phyloP scores from a whole-genome alignment of 2,888 invertebrate genomes.

The Athalia rosae region DNA sequence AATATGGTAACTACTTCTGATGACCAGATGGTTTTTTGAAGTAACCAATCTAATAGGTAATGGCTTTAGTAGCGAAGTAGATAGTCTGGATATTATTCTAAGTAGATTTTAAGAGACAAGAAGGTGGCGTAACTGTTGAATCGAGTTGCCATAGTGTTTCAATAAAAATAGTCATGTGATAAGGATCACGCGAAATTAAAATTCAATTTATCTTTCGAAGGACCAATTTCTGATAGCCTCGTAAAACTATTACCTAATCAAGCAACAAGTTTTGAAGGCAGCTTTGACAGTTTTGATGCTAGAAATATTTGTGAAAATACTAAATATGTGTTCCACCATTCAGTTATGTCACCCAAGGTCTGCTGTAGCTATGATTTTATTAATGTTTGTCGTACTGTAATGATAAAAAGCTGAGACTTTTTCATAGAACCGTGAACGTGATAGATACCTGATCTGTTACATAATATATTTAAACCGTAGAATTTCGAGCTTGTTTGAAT shows the following conservation, averaged over 20 bases:
- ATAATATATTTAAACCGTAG: constrained; percentile 3
- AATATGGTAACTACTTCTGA: constrained; percentile 26
- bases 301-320: too few species aligned
- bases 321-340: too few species aligned
- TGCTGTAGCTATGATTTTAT: constrained; percentile 1
- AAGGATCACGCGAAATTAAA: too few species aligned
- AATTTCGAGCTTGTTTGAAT: constrained; percentile 28
- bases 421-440: constrained; percentile 11
- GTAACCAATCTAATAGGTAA: constrained; percentile 33
- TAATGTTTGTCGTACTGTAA: constrained; percentile 7
- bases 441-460: background rate
- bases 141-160: background rate
- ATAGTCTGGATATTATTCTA: background rate
- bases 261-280: too few species aligned
- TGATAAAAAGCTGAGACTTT: constrained; percentile 1
- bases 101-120: background rate
- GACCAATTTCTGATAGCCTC: too few species aligned
- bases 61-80: constrained; percentile 47
- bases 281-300: too few species aligned
- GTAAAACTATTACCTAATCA: too few species aligned
- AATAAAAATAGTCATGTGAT: too few species aligned
- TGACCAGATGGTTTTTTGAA: constrained; percentile 25
- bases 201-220: too few species aligned
- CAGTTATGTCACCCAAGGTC: background rate
- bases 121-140: background rate